These are phyloP conservation scores for Cottus gobio DNA, from an alignment of 2,113 vertebrate species.

Conservation along the genomic window DNA sequence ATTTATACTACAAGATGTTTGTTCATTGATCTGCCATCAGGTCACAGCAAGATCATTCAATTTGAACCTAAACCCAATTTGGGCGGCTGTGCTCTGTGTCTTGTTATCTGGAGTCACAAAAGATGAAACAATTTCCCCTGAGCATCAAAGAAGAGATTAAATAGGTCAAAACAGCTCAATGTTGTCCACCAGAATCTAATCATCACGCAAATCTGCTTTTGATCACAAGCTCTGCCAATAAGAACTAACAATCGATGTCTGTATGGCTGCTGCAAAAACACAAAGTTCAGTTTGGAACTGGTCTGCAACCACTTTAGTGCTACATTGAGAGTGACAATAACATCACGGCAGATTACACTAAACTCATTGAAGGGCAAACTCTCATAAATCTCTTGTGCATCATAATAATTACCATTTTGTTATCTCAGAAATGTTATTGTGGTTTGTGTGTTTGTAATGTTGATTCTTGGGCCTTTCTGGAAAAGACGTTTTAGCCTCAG, in stretches of 20 bases:
- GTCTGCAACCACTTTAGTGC: background rate
- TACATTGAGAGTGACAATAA: background rate
- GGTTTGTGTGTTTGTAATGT: background rate
- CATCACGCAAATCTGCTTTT: background rate
- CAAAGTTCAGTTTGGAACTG: background rate
- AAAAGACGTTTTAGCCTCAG: background rate
- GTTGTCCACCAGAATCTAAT: conserved; percentile 9
- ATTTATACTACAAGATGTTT: background rate
- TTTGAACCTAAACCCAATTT: too few species aligned
- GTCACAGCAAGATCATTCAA: background rate
- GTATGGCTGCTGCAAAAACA: background rate
- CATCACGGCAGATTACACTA: background rate
- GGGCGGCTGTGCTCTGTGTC: background rate
- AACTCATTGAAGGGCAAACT: background rate
- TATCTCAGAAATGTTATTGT: background rate
- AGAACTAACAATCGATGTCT: background rate
- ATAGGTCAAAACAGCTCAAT: conserved; percentile 8
- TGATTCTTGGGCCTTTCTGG: background rate
- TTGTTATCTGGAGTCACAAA: conserved; percentile 4
- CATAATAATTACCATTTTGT: background rate
- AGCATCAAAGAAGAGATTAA: background rate
- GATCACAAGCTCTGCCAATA: background rate
- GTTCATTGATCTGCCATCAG: background rate
- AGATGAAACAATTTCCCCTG: conserved; percentile 9
- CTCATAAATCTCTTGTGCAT: background rate